These are phyloP conservation scores for Lycocerus yunnanus DNA, from an alignment of 2,888 invertebrate species.

Conservation along the genomic window DNA sequence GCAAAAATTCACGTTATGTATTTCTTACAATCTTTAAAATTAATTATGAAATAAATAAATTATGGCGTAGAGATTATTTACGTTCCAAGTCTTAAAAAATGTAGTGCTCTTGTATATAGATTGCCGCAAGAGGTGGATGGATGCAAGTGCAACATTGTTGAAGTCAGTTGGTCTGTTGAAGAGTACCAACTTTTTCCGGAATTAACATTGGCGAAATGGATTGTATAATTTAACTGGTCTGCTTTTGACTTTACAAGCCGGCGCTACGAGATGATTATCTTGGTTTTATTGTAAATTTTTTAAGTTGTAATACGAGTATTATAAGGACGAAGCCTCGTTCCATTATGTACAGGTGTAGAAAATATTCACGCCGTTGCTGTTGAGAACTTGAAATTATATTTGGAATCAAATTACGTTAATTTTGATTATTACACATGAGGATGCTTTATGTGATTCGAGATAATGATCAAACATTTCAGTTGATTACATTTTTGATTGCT, in stretches of 20 bases:
- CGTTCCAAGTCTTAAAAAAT: neutral
- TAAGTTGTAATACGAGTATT: conserved; percentile 6
- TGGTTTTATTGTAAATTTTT: conserved; percentile 3
- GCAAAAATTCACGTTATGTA: neutral
- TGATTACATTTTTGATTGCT: conserved; percentile 4
- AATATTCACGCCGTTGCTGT: neutral
- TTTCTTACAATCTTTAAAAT: neutral
- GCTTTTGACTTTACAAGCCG: neutral
- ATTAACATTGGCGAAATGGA: neutral
- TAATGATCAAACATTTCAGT: neutral
- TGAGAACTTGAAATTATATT: neutral
- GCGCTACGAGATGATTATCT: neutral
- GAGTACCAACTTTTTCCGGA: neutral
- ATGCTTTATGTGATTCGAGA: neutral
- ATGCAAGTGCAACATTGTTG: neutral
- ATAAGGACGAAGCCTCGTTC: neutral
- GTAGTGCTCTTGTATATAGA: neutral
- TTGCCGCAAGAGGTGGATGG: neutral
- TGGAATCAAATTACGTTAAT: neutral
- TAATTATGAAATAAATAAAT: neutral
- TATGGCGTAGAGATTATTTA: neutral
- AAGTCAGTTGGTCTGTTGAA: neutral
- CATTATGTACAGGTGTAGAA: neutral
- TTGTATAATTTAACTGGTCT: neutral
- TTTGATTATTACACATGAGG: neutral